Conservation (phyloP, 2,113 vertebrate genomes). For the Tympanuchus pallidicinctus region DNA sequence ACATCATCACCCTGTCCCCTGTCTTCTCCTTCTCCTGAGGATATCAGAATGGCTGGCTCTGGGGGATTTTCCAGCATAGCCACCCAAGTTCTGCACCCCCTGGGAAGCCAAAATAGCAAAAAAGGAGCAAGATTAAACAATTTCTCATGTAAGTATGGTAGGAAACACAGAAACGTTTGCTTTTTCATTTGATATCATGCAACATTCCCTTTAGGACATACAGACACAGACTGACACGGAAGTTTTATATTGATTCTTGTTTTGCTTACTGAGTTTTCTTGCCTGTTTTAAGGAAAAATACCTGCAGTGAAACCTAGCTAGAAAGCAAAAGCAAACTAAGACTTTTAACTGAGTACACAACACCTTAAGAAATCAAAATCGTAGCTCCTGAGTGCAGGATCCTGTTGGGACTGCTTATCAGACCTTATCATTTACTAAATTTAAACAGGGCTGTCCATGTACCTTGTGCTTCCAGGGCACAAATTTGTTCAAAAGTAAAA, state of each 20-base stretch:
- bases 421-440: neutral
- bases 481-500: constrained; percentile 32
- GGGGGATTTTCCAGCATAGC: neutral
- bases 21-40: accelerated
- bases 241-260: neutral
- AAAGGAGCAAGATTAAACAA: neutral
- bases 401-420: neutral
- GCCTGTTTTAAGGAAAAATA: neutral
- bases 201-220: neutral
- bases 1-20: neutral
- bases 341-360: neutral
- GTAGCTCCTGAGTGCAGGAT: neutral
- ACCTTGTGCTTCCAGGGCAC: neutral
- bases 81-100: neutral
- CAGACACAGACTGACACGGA: neutral
- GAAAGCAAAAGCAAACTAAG: neutral
- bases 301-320: neutral
- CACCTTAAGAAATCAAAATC: neutral
- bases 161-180: neutral
- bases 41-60: accelerated
- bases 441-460: neutral
- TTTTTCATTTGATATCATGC: neutral
- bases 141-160: neutral
- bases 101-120: neutral
- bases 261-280: neutral